phyloP scores from a whole-genome alignment of 92 coral and sea anemone genomes.

The Muricea muricata region DNA sequence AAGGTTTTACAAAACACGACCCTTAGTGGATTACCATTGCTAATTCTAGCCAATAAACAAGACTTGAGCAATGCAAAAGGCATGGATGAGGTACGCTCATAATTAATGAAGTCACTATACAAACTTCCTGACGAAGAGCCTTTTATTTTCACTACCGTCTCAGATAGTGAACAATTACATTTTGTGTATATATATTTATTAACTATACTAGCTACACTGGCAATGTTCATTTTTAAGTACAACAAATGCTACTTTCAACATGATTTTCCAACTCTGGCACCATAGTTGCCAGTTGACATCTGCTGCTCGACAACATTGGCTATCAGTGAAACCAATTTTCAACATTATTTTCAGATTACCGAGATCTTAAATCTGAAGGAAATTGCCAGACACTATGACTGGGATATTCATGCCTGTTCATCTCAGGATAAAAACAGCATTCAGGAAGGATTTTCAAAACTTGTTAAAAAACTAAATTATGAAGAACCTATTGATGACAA shows the following conservation, averaged over 20 bases:
- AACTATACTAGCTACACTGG: too few relatives aligned
- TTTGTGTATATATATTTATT: too few relatives aligned
- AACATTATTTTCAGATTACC: conserved; percentile 74
- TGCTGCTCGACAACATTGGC: background rate
- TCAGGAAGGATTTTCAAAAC: conserved; percentile 54
- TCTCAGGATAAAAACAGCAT: conserved; percentile 61
- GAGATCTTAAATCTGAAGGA: conserved; percentile 69
- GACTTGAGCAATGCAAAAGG: conserved; percentile 68
- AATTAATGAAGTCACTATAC: too few relatives aligned
- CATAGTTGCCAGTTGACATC: background rate
- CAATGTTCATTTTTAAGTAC: too few relatives aligned
- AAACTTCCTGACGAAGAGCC: too few relatives aligned
- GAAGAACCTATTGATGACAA: conserved; percentile 42
- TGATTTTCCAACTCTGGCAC: too few relatives aligned
- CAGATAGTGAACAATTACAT: too few relatives aligned
- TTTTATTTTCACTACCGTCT: too few relatives aligned
- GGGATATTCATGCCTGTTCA: conserved; percentile 77
- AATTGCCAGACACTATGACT: conserved; percentile 70
- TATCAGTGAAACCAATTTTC: too few relatives aligned
- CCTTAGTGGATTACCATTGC: conserved; percentile 75
- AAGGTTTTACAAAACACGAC: conserved; percentile 83
- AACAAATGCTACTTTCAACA: too few relatives aligned
- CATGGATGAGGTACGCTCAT: conserved; percentile 70
- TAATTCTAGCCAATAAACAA: conserved; percentile 90
- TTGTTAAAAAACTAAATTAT: conserved; percentile 48